These are phyloP conservation scores for Platyrinchus mystaceus DNA, from an alignment of 2,797 vertebrate genomes.

Conservation along the genomic window DNA sequence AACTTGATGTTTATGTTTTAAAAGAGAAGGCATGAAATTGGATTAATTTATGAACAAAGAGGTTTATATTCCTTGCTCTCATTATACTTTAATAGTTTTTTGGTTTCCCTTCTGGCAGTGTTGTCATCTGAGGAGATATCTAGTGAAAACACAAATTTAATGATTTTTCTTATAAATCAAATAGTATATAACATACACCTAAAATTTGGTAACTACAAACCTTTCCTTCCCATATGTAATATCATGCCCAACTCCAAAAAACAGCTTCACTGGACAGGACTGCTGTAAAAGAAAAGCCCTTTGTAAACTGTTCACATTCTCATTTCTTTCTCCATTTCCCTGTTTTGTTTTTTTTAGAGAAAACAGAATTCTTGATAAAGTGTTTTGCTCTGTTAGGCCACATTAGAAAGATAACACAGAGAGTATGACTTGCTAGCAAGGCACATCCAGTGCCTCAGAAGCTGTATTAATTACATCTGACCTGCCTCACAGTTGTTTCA, in stretches of 20 bases:
- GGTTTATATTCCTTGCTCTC: not conserved
- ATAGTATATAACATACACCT: not conserved
- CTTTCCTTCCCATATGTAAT: not conserved
- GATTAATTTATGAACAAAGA: not conserved
- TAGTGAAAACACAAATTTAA: not conserved
- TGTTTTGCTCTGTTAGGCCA: not conserved
- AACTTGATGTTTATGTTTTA: not conserved
- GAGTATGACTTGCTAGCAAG: not conserved
- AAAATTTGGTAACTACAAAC: not conserved
- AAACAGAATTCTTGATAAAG: not conserved
- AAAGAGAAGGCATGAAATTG: not conserved
- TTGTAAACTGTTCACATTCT: not conserved
- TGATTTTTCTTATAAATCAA: not conserved
- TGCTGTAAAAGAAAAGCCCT: not conserved
- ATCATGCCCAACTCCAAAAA: not conserved
- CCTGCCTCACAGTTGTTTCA: not conserved
- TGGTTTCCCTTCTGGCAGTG: not conserved
- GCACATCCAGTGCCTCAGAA: not conserved
- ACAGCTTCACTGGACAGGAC: not conserved
- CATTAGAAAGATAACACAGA: not conserved
- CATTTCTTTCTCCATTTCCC: not conserved
- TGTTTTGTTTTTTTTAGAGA: not conserved
- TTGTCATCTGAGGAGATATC: not conserved
- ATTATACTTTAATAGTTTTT: not conserved
- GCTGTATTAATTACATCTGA: not conserved